These are phyloP conservation scores for Siniperca scherzeri DNA, from an alignment of 2,797 vertebrate species.

Conservation along the genomic window DNA sequence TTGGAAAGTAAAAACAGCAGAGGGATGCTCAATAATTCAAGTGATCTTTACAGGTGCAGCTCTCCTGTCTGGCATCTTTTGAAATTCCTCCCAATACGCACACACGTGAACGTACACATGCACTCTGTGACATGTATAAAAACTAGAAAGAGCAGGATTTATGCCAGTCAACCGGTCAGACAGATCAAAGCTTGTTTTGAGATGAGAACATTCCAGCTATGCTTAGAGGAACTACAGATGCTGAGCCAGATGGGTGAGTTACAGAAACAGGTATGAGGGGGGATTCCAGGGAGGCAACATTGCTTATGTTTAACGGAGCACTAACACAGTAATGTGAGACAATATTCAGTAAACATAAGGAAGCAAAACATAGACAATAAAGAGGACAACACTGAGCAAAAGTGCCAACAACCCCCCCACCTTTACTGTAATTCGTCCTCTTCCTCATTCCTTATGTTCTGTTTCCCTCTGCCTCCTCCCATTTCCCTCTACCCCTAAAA, in stretches of 20 bases:
- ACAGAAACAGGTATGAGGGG: constrained; percentile 20
- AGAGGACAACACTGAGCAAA: not conserved
- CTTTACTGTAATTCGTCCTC: not conserved
- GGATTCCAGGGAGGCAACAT: constrained; percentile 21
- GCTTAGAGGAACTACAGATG: constrained; percentile 50
- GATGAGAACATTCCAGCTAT: constrained; percentile 46
- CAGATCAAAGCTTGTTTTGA: constrained; percentile 63
- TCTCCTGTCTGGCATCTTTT: constrained; percentile 40
- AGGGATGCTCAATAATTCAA: constrained; percentile 57
- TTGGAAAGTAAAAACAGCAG: constrained; percentile 15
- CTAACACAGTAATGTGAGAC: not conserved
- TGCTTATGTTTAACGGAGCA: not conserved
- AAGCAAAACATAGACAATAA: not conserved
- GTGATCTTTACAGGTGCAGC: constrained; percentile 37
- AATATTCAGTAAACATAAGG: not conserved
- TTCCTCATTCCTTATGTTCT: constrained; percentile 13
- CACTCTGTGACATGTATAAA: not conserved
- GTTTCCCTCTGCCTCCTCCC: not conserved
- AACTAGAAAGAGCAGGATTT: constrained; percentile 26
- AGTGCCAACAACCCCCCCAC: not conserved
- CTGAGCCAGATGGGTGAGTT: constrained; percentile 37
- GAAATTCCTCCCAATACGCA: constrained; percentile 35
- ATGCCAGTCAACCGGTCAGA: constrained; percentile 26
- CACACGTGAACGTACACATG: not conserved
- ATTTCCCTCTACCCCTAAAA: not conserved